A percentile compares a stretch with the other conserved stretches of the same genome.
Conservation (phyloP, 2,888 invertebrate genomes). For the Eupithecia tripunctaria region DNA sequence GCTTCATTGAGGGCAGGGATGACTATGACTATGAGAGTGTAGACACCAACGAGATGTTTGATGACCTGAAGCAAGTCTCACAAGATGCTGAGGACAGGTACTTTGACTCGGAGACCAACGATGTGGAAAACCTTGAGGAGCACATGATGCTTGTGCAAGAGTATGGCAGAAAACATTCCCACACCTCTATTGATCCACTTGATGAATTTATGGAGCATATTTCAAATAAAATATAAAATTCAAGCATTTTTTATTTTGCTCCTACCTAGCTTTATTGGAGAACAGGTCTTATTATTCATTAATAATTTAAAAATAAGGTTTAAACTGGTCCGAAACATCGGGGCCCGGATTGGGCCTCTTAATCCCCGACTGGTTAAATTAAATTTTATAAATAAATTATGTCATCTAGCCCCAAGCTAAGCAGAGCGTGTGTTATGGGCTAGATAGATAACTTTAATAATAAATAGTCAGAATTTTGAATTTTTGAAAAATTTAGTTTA, state of each 20-base stretch:
- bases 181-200: slow-evolving; percentile 84
- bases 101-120: slow-evolving; percentile 93
- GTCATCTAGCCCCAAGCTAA: too few species aligned
- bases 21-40: slow-evolving; percentile 93
- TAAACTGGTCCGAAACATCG: too few species aligned
- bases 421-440: too few species aligned
- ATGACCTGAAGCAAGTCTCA: slow-evolving; percentile 86
- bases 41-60: slow-evolving; percentile 92
- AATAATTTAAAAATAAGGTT: too few species aligned
- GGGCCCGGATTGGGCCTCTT: too few species aligned
- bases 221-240: slow-evolving; percentile 58
- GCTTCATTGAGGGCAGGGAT: slow-evolving; percentile 93
- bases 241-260: slow-evolving; percentile 26
- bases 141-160: slow-evolving; percentile 73
- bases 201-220: slow-evolving; percentile 89
- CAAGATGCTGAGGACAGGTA: slow-evolving; percentile 96
- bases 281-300: too few species aligned
- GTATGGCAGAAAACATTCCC: slow-evolving; percentile 60
- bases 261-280: too few species aligned
- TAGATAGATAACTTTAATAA: too few species aligned
- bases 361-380: too few species aligned
- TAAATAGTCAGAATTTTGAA: too few species aligned
- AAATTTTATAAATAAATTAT: too few species aligned
- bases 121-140: slow-evolving; percentile 75
- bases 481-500: too few species aligned